These are phyloP conservation scores for Asarcornis scutulata DNA, from an alignment of 2,113 vertebrate species.

Conservation along the genomic window DNA sequence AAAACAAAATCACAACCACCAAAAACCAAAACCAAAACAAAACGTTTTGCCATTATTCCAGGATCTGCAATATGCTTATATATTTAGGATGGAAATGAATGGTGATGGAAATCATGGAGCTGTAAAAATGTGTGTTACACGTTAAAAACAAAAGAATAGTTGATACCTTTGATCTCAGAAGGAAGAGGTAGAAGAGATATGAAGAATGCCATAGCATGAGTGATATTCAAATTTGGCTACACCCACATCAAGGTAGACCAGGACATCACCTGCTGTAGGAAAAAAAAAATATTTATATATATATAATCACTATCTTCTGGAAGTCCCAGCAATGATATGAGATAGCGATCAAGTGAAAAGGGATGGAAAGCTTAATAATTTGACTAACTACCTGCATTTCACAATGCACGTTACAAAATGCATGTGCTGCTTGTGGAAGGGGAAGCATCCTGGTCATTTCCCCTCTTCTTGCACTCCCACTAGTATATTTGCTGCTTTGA, in stretches of 20 bases:
- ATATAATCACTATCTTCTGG: background rate
- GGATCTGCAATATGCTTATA: background rate
- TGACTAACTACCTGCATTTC: background rate
- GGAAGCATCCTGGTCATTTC: background rate
- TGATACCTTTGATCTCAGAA: background rate
- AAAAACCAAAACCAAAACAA: background rate
- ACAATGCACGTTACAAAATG: background rate
- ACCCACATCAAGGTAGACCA: fast-evolving
- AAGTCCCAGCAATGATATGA: background rate
- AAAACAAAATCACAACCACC: background rate
- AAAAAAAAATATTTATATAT: background rate
- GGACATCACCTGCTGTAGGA: background rate
- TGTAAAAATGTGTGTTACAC: background rate
- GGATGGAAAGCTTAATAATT: background rate
- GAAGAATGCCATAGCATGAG: background rate
- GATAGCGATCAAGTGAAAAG: background rate
- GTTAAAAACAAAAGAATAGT: background rate
- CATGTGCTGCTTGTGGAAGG: background rate
- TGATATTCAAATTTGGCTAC: background rate
- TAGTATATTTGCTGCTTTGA: background rate
- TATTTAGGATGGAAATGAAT: background rate
- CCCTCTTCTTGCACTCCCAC: background rate
- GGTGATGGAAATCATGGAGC: background rate
- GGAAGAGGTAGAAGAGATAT: background rate
- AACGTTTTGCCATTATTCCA: background rate